phyloP scores from a whole-genome alignment of 1,140 invertebrate genomes.

The Drosophila malerkotliana region DNA sequence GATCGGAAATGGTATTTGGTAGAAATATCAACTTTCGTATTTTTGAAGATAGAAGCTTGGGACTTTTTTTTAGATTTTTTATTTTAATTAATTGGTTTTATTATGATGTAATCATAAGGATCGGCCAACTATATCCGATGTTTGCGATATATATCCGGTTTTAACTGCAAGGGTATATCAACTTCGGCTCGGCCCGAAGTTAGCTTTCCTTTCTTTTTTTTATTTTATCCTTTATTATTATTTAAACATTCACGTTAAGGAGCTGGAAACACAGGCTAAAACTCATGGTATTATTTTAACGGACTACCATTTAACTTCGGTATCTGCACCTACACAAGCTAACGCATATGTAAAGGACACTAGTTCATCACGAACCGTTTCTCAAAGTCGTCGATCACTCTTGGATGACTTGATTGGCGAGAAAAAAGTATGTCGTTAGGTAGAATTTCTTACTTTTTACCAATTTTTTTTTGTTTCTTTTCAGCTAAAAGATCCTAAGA shows the following conservation, averaged over 20 bases:
- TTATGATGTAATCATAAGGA: too few relatives aligned
- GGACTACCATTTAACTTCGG: slow-evolving; percentile 85
- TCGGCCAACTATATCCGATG: too few relatives aligned
- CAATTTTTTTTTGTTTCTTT: slow-evolving; percentile 4
- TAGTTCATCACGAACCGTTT: slow-evolving; percentile 34
- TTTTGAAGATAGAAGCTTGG: too few relatives aligned
- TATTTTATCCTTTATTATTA: not conserved
- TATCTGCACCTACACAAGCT: slow-evolving; percentile 63
- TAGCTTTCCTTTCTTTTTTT: too few relatives aligned
- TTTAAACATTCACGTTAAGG: slow-evolving; percentile 83
- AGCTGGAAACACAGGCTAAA: slow-evolving; percentile 89
- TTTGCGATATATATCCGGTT: too few relatives aligned
- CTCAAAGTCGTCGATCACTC: slow-evolving; percentile 55
- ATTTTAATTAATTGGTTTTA: too few relatives aligned
- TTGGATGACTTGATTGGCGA: slow-evolving; percentile 53
- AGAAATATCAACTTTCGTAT: too few relatives aligned
- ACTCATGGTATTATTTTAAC: slow-evolving; percentile 88
- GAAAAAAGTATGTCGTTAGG: slow-evolving; percentile 38
- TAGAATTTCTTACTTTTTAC: not conserved
- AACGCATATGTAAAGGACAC: slow-evolving; percentile 66
- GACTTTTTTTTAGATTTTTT: too few relatives aligned
- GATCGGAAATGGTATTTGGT: too few relatives aligned
- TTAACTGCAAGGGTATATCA: too few relatives aligned
- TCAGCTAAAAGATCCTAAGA: slow-evolving; percentile 80
- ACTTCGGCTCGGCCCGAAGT: too few relatives aligned